Evolutionary conservation across 2,888 invertebrate species (phyloP), one percentile per base, ranked within the genome.

Genomic region (Tribolium freemani): DNA sequence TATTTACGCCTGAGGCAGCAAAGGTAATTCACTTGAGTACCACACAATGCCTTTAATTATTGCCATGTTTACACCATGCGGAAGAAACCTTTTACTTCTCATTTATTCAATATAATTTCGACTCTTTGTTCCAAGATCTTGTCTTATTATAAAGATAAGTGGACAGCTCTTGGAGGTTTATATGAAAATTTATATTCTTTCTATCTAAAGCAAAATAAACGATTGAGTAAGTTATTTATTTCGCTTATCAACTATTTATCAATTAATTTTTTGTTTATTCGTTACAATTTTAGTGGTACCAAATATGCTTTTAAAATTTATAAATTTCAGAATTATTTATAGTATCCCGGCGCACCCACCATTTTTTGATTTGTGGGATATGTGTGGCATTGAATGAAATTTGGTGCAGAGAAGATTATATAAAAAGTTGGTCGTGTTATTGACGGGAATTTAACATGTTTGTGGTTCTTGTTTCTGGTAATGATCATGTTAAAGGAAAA

Each of bases 31-130:
- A 51, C 63, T 70, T 70, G 56, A 26, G 70, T 70, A 70, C 45
- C 70, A 63, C 63, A 70, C 63, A 70, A 70, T 70, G 61, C 63
- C 70, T 56, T 63, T 70, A 63, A 70, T 70, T 63, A 70, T 61
- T 70, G 51, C 63, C 31, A 31, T 70, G 63, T 70, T 70, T 70
- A 70, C 70, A 63, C 48, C 56, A 31, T 21, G 45, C 63, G 30
- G 53, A 60, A 70, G 56, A 31, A 70, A 63, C 46, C 45, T 70
- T 63, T 56, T 63, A 70, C 56, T 70, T 44, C 30, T 63, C 63
- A 54, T 63, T 63, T 69, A 69, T 69, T 69, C 53, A 53, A 69
- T 60, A 69, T 46, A 64, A 53, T 68, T 68, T 68, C 50, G 16
- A 57, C 38, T 50, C 46, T 58, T n/a, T 68, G 30, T 30, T 48